These are phyloP conservation scores for Nematopogon swammerdamellus DNA, from an alignment of 2,888 invertebrate species.

Conservation along the genomic window DNA sequence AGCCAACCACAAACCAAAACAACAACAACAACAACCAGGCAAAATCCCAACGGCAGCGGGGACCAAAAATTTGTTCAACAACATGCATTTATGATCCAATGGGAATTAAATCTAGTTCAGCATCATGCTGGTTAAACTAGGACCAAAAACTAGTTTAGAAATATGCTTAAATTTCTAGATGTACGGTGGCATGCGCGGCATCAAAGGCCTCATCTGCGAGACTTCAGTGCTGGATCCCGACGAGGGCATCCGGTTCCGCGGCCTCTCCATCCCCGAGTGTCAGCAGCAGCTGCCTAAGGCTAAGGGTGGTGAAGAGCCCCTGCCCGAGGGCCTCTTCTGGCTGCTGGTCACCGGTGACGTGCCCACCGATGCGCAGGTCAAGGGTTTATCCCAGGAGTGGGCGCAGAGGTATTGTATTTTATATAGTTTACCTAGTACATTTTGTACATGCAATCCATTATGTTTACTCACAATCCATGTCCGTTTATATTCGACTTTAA, in stretches of 20 bases:
- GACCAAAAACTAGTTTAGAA: too few species aligned
- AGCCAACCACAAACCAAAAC: too few species aligned
- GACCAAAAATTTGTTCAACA: too few species aligned
- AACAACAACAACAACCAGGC: too few species aligned
- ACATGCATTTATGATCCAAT: too few species aligned
- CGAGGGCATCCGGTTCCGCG: conserved; percentile 94
- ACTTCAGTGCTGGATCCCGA: conserved; percentile 93
- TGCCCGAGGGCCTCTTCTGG: conserved; percentile 81
- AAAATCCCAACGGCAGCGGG: too few species aligned
- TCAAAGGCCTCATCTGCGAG: conserved; percentile 92
- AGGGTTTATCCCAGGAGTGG: conserved; percentile 78
- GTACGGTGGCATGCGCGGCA: conserved; percentile 96
- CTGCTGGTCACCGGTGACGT: conserved; percentile 72
- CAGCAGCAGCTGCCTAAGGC: conserved; percentile 71
- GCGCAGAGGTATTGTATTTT: conserved; percentile 44
- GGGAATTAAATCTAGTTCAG: too few species aligned
- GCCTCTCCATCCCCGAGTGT: conserved; percentile 84
- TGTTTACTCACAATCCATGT: neutral
- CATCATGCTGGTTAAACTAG: too few species aligned
- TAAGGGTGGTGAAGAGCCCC: conserved; percentile 64
- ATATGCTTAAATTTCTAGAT: conserved; percentile 61
- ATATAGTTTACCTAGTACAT: conserved; percentile 3
- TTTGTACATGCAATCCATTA: neutral
- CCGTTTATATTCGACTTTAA: neutral
- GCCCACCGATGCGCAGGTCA: conserved; percentile 68